A percentile compares a stretch with the other conserved stretches of the same genome.
These are phyloP conservation scores for Acanthopleura granulata DNA, from an alignment of 2,888 invertebrate species.

Conservation along the genomic window DNA sequence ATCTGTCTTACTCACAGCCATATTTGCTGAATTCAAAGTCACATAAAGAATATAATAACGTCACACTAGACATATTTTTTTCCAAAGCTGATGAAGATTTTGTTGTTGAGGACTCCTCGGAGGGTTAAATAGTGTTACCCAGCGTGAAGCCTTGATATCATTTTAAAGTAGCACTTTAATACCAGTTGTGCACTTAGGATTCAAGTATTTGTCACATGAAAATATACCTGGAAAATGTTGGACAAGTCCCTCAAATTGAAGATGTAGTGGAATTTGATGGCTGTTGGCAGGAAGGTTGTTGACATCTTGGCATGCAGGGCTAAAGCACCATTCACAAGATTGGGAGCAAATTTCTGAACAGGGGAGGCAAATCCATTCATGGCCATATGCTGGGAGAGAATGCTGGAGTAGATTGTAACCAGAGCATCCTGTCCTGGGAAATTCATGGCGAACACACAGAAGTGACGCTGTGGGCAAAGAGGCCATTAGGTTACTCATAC, in stretches of 20 bases:
- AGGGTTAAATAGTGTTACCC: too few relatives aligned
- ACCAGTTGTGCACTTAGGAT: too few relatives aligned
- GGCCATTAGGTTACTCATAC: too few relatives aligned
- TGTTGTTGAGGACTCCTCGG: too few relatives aligned
- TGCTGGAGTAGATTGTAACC: constrained; percentile 88
- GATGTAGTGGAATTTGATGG: constrained; percentile 96
- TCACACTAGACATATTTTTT: too few relatives aligned
- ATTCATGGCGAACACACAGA: constrained; percentile 74
- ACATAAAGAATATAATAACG: too few relatives aligned
- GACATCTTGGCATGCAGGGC: constrained; percentile 88
- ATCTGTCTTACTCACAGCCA: too few relatives aligned
- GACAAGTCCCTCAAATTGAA: constrained; percentile 96
- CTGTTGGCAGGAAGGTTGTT: constrained; percentile 92
- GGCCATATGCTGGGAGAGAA: constrained; percentile 76
- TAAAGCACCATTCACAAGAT: constrained; percentile 86
- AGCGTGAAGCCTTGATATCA: too few relatives aligned
- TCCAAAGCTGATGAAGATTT: too few relatives aligned
- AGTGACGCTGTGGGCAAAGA: constrained; percentile 66
- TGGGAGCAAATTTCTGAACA: constrained; percentile 79
- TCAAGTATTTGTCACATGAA: too few relatives aligned
- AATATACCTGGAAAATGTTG: constrained; percentile 89
- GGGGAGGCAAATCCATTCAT: constrained; percentile 83
- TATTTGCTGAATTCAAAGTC: too few relatives aligned
- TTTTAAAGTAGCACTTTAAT: too few relatives aligned
- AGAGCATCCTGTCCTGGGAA: constrained; percentile 88